A percentile compares a stretch with the other conserved stretches of the same genome.
phyloP scores from a whole-genome alignment of 2,888 invertebrate species.

The Notodonta ziczac region DNA sequence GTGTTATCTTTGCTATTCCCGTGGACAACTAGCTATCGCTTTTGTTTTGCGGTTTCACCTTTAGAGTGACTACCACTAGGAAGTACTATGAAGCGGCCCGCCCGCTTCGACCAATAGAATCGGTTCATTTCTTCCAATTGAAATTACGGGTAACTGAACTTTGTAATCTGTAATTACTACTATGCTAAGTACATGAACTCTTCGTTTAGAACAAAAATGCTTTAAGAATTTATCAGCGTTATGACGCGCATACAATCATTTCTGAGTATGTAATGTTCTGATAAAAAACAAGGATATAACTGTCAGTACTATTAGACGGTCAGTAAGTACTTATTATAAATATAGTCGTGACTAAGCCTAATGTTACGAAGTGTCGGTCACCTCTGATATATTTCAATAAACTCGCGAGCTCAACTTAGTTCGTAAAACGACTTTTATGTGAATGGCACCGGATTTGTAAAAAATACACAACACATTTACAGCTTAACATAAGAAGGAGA shows the following conservation, averaged over 20 bases:
- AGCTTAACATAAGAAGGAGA: too few species aligned
- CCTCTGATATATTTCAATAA: constrained; percentile 20
- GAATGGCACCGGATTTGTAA: too few species aligned
- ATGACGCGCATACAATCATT: constrained; percentile 19
- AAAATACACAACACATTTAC: too few species aligned
- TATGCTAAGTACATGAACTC: neutral
- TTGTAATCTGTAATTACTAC: neutral
- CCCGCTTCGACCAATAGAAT: too few species aligned
- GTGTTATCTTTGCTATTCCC: too few species aligned
- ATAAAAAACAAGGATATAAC: constrained; percentile 47
- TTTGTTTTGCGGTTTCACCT: too few species aligned
- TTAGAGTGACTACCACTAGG: too few species aligned
- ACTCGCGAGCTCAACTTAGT: neutral
- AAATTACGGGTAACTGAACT: neutral
- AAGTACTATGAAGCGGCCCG: too few species aligned
- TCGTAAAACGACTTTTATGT: constrained; percentile 2
- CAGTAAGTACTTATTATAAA: neutral
- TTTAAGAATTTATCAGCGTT: constrained; percentile 44
- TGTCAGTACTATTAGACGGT: constrained; percentile 31
- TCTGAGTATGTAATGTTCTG: constrained; percentile 32
- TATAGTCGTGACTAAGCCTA: constrained; percentile 15
- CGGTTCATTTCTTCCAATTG: too few species aligned
- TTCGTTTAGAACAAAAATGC: constrained; percentile 36
- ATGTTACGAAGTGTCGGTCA: constrained; percentile 27
- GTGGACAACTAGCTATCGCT: too few species aligned